Evolutionary conservation across 1,140 invertebrate genomes (phyloP).

Genomic region (Diorhabda carinulata): DNA sequence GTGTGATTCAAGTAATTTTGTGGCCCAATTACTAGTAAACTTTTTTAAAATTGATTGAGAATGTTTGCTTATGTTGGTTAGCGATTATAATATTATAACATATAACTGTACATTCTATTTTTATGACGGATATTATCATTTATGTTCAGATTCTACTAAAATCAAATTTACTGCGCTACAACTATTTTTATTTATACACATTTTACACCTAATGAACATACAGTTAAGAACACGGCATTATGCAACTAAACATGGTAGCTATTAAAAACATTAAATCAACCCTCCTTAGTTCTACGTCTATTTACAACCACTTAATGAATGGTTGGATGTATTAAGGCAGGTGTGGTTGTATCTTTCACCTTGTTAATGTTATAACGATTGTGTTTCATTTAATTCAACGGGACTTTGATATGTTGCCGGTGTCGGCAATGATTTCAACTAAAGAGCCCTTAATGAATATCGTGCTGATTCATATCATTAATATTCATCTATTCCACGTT

Average conservation of each 20-base stretch:
- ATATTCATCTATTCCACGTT: conserved; percentile 9
- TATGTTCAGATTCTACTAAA: no score
- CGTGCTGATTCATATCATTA: conserved; percentile 16
- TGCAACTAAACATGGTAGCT: neutral
- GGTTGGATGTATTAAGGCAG: conserved; percentile 7
- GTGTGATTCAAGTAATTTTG: no score
- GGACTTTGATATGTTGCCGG: conserved; percentile 14
- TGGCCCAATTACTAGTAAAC: no score
- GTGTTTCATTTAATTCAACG: conserved; percentile 12
- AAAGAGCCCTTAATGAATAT: conserved; percentile 18
- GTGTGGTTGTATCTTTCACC: conserved; percentile 12
- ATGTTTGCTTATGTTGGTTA: no score
- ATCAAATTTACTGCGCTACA: no score
- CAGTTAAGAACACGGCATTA: no score
- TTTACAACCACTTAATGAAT: conserved; percentile 3
- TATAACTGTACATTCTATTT: no score
- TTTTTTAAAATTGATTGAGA: no score
- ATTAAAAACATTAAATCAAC: neutral
- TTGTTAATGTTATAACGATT: conserved; percentile 17
- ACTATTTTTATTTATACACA: no score
- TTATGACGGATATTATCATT: no score
- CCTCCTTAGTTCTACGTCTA: neutral
- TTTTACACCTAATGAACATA: no score
- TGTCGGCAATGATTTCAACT: conserved; percentile 11
- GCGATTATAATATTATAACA: no score